These are phyloP conservation scores for Brachionus angularis DNA, from an alignment of 1,140 invertebrate genomes.

Conservation along the genomic window DNA sequence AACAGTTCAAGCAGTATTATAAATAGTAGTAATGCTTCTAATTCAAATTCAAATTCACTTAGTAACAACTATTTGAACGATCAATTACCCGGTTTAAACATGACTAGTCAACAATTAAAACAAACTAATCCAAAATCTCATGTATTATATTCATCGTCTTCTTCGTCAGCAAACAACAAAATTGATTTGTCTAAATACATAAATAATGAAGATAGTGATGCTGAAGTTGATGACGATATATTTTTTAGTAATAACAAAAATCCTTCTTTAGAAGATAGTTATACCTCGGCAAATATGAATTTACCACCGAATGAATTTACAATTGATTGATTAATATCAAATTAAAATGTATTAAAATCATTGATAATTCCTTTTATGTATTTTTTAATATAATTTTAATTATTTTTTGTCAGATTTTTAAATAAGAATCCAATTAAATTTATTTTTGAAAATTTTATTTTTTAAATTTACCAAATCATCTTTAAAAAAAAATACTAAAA, in stretches of 20 bases:
- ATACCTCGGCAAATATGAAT: conserved; percentile 13
- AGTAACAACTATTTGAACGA: neutral
- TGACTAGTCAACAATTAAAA: no score
- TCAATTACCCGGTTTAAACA: neutral
- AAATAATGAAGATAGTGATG: conserved; percentile 32
- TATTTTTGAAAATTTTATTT: no score
- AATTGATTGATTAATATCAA: conserved; percentile 1
- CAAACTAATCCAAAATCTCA: conserved; percentile 12
- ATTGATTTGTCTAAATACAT: conserved; percentile 33
- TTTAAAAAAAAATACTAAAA: no score
- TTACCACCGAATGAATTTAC: conserved; percentile 31
- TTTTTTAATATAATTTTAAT: no score
- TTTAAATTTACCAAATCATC: no score
- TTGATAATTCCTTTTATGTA: no score
- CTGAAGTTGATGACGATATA: neutral
- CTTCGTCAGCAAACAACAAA: conserved; percentile 2
- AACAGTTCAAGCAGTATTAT: conserved; percentile 27
- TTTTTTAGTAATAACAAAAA: neutral
- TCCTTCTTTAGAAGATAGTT: neutral
- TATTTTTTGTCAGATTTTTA: neutral
- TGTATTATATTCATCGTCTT: no score
- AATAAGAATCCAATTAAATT: no score
- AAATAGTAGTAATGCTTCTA: neutral
- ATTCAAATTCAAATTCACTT: no score
- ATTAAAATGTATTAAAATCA: no score